A percentile compares a stretch with the other conserved stretches of the same genome.
phyloP scores from a whole-genome alignment of 64 coral and sea anemone species.

The Anthopleura sola region DNA sequence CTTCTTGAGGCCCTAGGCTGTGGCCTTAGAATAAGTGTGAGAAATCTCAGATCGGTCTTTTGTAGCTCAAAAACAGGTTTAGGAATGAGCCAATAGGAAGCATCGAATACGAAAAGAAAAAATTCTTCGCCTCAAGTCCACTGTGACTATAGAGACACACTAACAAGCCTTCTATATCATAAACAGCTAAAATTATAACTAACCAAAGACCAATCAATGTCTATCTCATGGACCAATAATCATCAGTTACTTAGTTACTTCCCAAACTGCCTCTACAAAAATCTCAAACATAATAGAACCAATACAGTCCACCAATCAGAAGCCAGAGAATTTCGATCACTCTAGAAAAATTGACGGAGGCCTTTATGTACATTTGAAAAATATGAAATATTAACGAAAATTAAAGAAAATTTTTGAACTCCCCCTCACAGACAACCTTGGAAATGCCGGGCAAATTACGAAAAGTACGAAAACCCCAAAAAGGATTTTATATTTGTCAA shows the following conservation, averaged over 20 bases:
- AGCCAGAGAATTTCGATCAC: background rate
- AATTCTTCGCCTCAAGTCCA: background rate
- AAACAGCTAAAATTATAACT: background rate
- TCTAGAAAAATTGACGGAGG: background rate
- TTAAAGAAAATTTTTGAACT: background rate
- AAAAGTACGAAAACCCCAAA: background rate
- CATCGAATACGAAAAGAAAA: background rate
- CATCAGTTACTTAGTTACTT: background rate
- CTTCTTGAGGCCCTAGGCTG: background rate
- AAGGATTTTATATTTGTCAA: background rate
- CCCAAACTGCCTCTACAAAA: slow-evolving; percentile 2
- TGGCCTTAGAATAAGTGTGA: background rate
- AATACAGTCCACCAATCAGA: background rate
- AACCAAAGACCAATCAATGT: background rate
- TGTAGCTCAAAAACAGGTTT: background rate
- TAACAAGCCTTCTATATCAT: background rate
- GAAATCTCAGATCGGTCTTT: background rate
- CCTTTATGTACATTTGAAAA: slow-evolving; percentile 14
- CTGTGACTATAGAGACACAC: background rate
- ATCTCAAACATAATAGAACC: background rate
- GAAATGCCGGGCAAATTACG: background rate
- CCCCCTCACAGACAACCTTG: background rate
- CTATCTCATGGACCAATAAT: background rate
- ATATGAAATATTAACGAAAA: slow-evolving; percentile 13
- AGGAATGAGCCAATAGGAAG: background rate